Evolutionary conservation across 2,888 invertebrate genomes (phyloP).

Genomic region (Ennomos fuscantarius): DNA sequence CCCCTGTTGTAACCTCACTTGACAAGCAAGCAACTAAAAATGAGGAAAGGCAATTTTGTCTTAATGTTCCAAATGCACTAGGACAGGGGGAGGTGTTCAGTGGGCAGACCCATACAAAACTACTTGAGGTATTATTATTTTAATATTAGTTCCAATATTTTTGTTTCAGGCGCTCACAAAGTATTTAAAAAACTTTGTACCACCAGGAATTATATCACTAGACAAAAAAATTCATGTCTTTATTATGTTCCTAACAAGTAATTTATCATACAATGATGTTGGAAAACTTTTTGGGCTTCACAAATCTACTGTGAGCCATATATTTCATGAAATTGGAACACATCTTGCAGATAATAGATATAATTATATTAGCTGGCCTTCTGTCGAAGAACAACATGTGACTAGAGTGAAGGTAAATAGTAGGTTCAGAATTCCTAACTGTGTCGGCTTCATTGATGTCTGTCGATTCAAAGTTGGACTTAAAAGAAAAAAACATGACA

Average conservation of each 20-base stretch:
- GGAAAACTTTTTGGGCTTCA: slow-evolving; percentile 69
- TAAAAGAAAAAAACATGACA: slow-evolving; percentile 57
- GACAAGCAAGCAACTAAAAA: too few species aligned
- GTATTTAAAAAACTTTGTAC: slow-evolving; percentile 56
- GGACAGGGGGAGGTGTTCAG: too few species aligned
- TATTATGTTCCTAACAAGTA: slow-evolving; percentile 67
- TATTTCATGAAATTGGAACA: slow-evolving; percentile 71
- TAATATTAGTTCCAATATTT: neutral
- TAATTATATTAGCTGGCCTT: slow-evolving; percentile 73
- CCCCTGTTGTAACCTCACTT: too few species aligned
- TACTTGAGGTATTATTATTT: neutral
- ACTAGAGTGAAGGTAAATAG: slow-evolving; percentile 75
- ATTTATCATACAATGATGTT: slow-evolving; percentile 69
- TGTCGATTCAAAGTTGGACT: slow-evolving; percentile 70
- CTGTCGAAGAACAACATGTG: slow-evolving; percentile 72
- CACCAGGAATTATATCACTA: slow-evolving; percentile 58
- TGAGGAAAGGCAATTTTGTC: too few species aligned
- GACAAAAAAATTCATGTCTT: slow-evolving; percentile 78
- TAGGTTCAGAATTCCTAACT: slow-evolving; percentile 73
- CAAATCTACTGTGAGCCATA: slow-evolving; percentile 71
- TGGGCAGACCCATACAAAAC: too few species aligned
- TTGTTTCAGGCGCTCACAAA: slow-evolving; percentile 66
- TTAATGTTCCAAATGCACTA: too few species aligned
- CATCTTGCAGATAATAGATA: slow-evolving; percentile 62
- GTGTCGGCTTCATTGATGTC: slow-evolving; percentile 76